A percentile compares a stretch with the other conserved stretches of the same genome.
Evolutionary conservation across 2,888 invertebrate genomes (phyloP).

Genomic region (Drosophila atripex): DNA sequence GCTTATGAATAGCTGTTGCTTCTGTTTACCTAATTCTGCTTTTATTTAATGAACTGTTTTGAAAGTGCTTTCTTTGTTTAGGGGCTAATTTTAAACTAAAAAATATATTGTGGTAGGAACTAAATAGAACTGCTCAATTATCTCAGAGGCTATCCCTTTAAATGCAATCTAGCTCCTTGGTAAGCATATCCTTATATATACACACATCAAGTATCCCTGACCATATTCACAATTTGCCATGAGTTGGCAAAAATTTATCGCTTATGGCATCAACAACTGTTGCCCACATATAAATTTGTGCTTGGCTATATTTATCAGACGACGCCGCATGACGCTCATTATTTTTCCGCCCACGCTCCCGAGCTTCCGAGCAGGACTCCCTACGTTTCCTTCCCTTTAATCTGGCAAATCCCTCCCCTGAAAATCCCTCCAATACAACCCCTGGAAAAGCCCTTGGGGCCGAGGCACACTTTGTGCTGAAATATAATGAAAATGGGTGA

Average conservation of each 20-base stretch:
- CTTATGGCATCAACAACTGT: slow-evolving; percentile 65
- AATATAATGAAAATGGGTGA: slow-evolving; percentile 53
- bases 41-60: slow-evolving; percentile 2
- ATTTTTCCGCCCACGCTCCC: slow-evolving; percentile 60
- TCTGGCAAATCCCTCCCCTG: background rate
- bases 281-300: slow-evolving; percentile 63
- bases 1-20: background rate
- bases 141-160: background rate
- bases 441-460: slow-evolving; percentile 27
- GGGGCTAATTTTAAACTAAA: background rate
- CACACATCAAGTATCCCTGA: slow-evolving; percentile 8
- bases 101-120: background rate
- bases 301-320: slow-evolving; percentile 64
- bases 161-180: slow-evolving; percentile 17
- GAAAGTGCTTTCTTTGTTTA: background rate
- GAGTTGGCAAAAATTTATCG: slow-evolving; percentile 58
- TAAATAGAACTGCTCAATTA: background rate
- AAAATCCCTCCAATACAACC: background rate
- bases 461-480: slow-evolving; percentile 30
- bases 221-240: slow-evolving; percentile 41
- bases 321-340: slow-evolving; percentile 69
- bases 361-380: slow-evolving; percentile 21
- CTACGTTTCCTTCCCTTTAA: slow-evolving; percentile 1
- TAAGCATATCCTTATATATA: slow-evolving; percentile 10
- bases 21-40: background rate